These are phyloP conservation scores for Holocentrus rufus DNA, from an alignment of 2,797 vertebrate genomes.

Conservation along the genomic window DNA sequence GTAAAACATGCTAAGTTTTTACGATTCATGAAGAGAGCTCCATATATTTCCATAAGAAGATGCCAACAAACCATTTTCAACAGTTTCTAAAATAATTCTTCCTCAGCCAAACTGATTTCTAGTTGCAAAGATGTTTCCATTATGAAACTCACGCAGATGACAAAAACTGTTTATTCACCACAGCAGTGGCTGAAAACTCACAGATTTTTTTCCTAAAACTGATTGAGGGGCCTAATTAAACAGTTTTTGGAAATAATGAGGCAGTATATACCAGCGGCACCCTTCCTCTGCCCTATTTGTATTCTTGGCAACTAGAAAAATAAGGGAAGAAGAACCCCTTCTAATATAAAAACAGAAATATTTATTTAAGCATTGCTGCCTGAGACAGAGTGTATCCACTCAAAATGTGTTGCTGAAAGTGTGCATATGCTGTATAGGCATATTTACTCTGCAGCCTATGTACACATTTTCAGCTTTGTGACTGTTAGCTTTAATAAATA, in stretches of 20 bases:
- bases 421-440: background rate
- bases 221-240: conserved; percentile 7
- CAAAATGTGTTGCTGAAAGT: background rate
- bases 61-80: background rate
- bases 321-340: background rate
- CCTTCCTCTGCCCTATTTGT: background rate
- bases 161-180: conserved; percentile 18
- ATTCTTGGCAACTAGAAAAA: background rate
- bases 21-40: too few species aligned
- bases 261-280: background rate
- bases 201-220: conserved; percentile 7
- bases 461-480: conserved; percentile 13
- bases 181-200: background rate
- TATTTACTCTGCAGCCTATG: background rate
- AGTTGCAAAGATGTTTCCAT: conserved; percentile 9
- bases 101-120: conserved; percentile 16
- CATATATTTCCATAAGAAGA: conserved; percentile 17
- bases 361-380: conserved; percentile 1
- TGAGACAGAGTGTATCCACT: background rate
- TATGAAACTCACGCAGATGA: conserved; percentile 2
- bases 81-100: background rate
- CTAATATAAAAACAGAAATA: conserved; percentile 2
- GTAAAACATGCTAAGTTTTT: background rate
- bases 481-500: conserved; percentile 13
- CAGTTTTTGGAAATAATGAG: background rate